Evolutionary conservation across 2,888 invertebrate species (phyloP).

Genomic region (Chaetoderma sp.): DNA sequence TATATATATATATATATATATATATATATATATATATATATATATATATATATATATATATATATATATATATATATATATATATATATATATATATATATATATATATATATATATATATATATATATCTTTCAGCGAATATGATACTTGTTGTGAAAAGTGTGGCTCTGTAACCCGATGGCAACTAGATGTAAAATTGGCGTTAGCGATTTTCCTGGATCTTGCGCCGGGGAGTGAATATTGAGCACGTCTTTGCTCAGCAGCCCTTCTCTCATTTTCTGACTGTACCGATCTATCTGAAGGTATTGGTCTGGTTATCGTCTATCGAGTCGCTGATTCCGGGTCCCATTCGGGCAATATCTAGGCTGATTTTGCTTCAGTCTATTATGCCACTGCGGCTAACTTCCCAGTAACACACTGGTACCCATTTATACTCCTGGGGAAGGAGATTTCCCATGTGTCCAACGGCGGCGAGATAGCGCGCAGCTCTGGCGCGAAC

Average conservation of each 20-base stretch:
- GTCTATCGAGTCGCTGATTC: too few species aligned
- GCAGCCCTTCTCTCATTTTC: neutral
- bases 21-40: slow-evolving; percentile 2
- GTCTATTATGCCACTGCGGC: neutral
- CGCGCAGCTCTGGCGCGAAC: too few species aligned
- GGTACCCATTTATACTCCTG: too few species aligned
- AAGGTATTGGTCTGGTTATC: too few species aligned
- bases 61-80: slow-evolving; percentile 1
- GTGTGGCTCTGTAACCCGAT: too few species aligned
- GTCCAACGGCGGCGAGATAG: too few species aligned
- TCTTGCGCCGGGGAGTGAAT: neutral
- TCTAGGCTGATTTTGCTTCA: too few species aligned
- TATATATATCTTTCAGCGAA: too few species aligned
- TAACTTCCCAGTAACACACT: neutral
- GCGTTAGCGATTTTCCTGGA: neutral
- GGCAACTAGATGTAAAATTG: too few species aligned
- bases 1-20: slow-evolving; percentile 2
- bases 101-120: neutral
- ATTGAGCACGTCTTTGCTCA: neutral
- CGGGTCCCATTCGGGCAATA: too few species aligned
- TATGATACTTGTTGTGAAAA: too few species aligned
- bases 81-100: neutral
- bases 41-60: neutral
- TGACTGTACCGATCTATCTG: neutral
- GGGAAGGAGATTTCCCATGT: too few species aligned